Base-by-base conservation (phyloP, 37 sponge, comb jelly and placozoan genomes). In the Ianthella basta region DNA sequence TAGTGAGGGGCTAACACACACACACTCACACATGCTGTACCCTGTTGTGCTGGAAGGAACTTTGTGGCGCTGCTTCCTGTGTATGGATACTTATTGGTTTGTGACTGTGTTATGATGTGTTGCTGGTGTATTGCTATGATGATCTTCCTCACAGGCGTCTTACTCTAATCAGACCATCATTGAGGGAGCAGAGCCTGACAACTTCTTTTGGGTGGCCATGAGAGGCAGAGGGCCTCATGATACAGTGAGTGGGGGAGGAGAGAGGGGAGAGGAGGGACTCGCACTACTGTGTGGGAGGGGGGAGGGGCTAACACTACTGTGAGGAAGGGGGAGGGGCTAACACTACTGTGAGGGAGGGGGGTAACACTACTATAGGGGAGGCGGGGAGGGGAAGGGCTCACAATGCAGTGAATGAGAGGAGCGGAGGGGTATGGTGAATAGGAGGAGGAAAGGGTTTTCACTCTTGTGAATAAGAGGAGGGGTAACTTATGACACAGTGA, bases 181-280 rank as follows among this genome's bases (percentile, higher is more conserved):
- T 12, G 97, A 96, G 77, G 97, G 97, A 35, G 56, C 80, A 35
- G 97, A 96, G 56, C 97, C 97, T 21, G 94, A 93, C 87, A 96
- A 96, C 81, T 96, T 96, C 89, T 98, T 98, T 89, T 98, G 99
- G 98, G 94, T 92, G 15, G 99, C 96, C 12, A 88, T 98, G 38
- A 96, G 96, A 21, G 96, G 96, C 40, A 85, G 72, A 53, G 81
- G 60, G 27, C 55, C 35, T 20, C 80, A 85, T 40, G 83, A 86
- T 53, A 85, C 67, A n/a, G 65, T 60, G 63, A 40, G 70, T 34
- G 68, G 34, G 20, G 59, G 59, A 27, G 24, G 23, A 12, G 24
- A 15, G 29, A 55, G 61, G 40, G 6, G 15, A 39, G 53, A 24
- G 23, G 14, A 20, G 70, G 29, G 70, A 18, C 27, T 64, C 14